Base-by-base conservation (phyloP, 2,113 vertebrate genomes). In the Lepidiolamprologus cunningtoni region DNA sequence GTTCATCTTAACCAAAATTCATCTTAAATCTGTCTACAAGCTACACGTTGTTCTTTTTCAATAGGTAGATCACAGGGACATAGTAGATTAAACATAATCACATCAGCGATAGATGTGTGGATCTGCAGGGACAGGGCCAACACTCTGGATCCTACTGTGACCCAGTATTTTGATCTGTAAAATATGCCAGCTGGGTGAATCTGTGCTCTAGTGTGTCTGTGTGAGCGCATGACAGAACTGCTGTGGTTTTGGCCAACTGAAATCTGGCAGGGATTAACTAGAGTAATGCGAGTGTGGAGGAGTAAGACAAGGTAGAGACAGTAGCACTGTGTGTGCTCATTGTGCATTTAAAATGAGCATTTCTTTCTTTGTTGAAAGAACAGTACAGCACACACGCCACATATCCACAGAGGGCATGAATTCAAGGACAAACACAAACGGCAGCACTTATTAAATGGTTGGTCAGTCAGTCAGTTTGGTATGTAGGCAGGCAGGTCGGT, bases 121-220 rank as follows among this genome's bases (percentile, higher is more conserved):
- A 11, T 47, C 33, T 42, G 19, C 42, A 53, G 23, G 10, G 42
- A 78, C 23, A 31, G 23, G 42, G 23, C 47, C 71, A 50, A 78
- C 42, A 50, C 26, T 47, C 57, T 52, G 33, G 42, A 63, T 81
- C 82, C 28, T 12, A 19, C 35, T 81, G 61, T 85, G 86, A 93
- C 54, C 91, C 61, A 86, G 55, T 50, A 89, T 54, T 87, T 40
- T 78, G 85, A 40, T 79, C 80, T 16, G 47, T 83, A 55, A 90
- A 89, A 85, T n/a, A 37, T 90, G 58, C 16, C 81, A 85, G 71
- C 87, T 83, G 91, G 85, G 71, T 88, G 80, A 76, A 71, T 80
- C 26, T 35, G 45, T 45, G 10, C 13, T 63, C 54, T 9, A 45
- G 47, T 33, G 14, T 45, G 50, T 79, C 54, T 31, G 71, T 63